Conservation (phyloP, 1,140 invertebrate genomes). For the Saccostrea glomerata region DNA sequence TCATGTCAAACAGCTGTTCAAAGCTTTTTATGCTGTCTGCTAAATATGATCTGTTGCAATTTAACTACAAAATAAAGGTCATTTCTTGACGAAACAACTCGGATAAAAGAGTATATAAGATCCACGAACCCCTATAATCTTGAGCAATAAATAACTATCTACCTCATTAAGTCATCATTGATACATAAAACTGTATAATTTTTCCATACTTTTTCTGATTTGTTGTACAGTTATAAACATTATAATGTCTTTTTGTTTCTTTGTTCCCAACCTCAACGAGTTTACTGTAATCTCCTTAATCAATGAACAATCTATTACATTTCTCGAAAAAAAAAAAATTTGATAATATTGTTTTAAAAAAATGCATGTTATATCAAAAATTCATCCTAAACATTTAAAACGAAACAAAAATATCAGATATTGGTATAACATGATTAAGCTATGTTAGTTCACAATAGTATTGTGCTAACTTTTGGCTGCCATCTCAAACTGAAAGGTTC, state of each 20-base stretch:
- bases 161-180: neutral
- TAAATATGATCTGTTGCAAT: neutral
- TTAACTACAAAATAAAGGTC: constrained; percentile 3
- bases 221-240: neutral
- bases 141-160: neutral
- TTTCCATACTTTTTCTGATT: neutral
- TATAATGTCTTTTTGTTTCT: neutral
- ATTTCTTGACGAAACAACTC: neutral
- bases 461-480: too few species aligned
- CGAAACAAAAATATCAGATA: too few species aligned
- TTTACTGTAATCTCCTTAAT: too few species aligned
- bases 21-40: neutral
- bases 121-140: neutral
- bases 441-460: too few species aligned
- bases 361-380: too few species aligned
- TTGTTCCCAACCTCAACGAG: too few species aligned
- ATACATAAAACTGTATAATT: neutral
- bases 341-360: too few species aligned
- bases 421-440: too few species aligned
- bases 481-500: too few species aligned
- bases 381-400: too few species aligned
- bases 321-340: too few species aligned
- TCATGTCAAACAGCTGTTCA: neutral
- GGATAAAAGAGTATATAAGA: neutral
- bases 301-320: too few species aligned